Base-by-base conservation (phyloP, 2,888 invertebrate genomes). In the Ornithoptera alexandrae region DNA sequence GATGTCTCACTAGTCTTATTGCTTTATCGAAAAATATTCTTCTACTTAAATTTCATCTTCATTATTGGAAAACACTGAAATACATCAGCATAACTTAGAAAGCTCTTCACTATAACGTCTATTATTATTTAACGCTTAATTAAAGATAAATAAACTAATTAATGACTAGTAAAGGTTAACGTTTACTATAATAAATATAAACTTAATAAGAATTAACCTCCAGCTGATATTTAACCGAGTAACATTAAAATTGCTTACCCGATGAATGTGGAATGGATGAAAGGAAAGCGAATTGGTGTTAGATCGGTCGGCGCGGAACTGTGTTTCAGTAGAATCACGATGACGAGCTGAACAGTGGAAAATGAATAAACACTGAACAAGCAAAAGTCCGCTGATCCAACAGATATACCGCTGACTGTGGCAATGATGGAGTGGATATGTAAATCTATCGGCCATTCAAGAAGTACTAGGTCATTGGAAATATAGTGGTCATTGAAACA, bases 401-500 rank as follows among this genome's bases (percentile, higher is more conserved):
- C 57, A 60, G n/a, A 63, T 62, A 42, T 39, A 61, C 15, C 22
- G 24, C 22, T 22, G 22, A 56, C 56, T n/a, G 62, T n/a, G 18
- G n/a, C 63, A 24, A 62, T 39, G 22, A 53, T 24, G 18, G n/a
- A 36, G 57, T 20, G 20, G 30, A 62, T 22, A 30, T 58, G 57
- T 58, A 58, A 68, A 68, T 58, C 50, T 42, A 68, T 68, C 50
- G 30, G 42, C 57, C 42, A 46, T 68, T 68, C 42, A 53, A n/a
- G 18, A 53, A 8, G 2, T 46, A 46, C 46, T n/a, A 12, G 12
- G 15, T 46, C 46, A 15, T 53, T 6, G 53, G 6, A 53, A n/a
- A 53, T 53, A 53, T 53, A n/a, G 18, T n/a, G n/a, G n/a, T n/a
- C 53, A 53, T 53, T n/a, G 53, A 53, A 53, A n/a, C 7, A 15